Evolutionary conservation across 2,113 vertebrate species (phyloP), one percentile per base, ranked within the genome.

Genomic region (Butastur rufipennis): DNA sequence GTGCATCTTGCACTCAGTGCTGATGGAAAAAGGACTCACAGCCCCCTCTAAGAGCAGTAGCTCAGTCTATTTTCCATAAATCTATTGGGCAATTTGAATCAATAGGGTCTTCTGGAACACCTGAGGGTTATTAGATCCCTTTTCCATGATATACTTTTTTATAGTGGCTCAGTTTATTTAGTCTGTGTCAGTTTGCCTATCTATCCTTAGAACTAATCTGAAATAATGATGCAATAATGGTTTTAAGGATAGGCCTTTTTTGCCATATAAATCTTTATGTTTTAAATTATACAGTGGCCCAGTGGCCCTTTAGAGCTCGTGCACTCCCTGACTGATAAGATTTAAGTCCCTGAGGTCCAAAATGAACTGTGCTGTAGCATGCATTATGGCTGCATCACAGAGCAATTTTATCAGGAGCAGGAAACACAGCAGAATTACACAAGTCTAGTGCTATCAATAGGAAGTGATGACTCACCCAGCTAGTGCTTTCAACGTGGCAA

Each of bases 281-380:
- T 95, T 95, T 96, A 94, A 95, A 95, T 96, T 95, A 97, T 97
- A 85, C 45, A 95, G 81, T 81, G 89, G 63, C 71, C 50, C 90
- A 93, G 77, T 92, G 77, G 86, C 53, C 84, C 62, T 91, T 94
- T 81, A 95, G 91, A 96, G 95, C 73, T 95, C 62, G 85, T 87
- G 27, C 73, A 84, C 65, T 93, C 89, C 71, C 86, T 58, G 58
- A 62, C 43, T 93, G 92, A 88, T 94, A 93, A 90, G 85, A 92
- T 90, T 97, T 75, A 85, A 90, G 70, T 80, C 91, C 78, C 89
- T 40, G 25, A 94, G 74, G 91, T 87, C 84, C 56, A 18, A 73
- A 95, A 85, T 70, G 66, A 81, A 72, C 81, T 45, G 70, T 79
- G 23, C 78, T 70, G n/a, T 48, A 95, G 61, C 53, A 53, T 65